These are phyloP conservation scores for Venturia canescens DNA, from an alignment of 1,140 invertebrate species.

Conservation along the genomic window DNA sequence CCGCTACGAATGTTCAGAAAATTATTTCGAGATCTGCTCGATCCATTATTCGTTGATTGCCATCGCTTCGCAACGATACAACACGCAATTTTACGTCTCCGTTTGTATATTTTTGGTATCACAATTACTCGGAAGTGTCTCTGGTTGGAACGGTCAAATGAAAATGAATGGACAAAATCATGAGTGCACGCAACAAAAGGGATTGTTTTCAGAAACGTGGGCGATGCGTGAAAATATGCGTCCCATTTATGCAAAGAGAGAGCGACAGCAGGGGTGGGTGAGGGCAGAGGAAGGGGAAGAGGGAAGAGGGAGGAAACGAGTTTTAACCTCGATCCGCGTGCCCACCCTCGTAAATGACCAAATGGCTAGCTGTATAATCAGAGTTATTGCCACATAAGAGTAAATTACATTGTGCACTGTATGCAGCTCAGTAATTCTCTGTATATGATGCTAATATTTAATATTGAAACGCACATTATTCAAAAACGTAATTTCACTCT, in stretches of 20 bases:
- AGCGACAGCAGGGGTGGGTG: too few relatives aligned
- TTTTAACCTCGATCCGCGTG: background rate
- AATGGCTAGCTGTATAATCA: background rate
- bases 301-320: background rate
- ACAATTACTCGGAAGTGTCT: background rate
- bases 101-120: too few relatives aligned
- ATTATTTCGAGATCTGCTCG: too few relatives aligned
- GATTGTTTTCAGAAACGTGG: constrained; percentile 1
- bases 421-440: background rate
- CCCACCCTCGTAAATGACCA: constrained; percentile 7
- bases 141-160: background rate
- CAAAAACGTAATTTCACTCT: too few relatives aligned
- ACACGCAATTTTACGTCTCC: too few relatives aligned
- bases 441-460: background rate
- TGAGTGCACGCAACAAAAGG: background rate
- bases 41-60: too few relatives aligned
- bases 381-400: constrained; percentile 1
- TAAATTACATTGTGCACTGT: background rate
- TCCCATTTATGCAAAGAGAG: background rate
- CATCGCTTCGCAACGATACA: too few relatives aligned
- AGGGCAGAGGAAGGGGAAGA: background rate
- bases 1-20: too few relatives aligned
- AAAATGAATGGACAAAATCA: background rate
- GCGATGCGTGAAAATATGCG: constrained; percentile 7
- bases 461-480: background rate